Evolutionary conservation across 2,113 vertebrate genomes (phyloP).

Genomic region (Saiga tatarica): DNA sequence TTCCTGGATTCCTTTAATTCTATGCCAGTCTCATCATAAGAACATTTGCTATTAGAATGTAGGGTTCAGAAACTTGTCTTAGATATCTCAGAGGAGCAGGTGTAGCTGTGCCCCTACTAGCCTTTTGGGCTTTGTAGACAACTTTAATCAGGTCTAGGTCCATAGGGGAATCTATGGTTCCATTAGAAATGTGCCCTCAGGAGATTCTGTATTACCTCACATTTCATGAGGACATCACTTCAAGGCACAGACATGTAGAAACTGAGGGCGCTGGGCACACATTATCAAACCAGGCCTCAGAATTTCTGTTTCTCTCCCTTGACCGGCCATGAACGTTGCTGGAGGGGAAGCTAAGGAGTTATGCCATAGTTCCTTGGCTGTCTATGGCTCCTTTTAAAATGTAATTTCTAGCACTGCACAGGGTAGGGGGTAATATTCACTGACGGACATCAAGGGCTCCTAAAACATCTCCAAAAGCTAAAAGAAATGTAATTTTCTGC

Average conservation of each 20-base stretch:
- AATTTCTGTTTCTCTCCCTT: background rate
- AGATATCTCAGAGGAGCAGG: accelerated
- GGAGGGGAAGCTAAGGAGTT: background rate
- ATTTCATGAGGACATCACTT: background rate
- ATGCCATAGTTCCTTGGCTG: too few relatives aligned
- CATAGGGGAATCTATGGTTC: background rate
- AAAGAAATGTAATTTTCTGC: conserved; percentile 45
- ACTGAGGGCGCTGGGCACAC: background rate
- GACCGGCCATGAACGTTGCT: background rate
- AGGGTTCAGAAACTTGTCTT: background rate
- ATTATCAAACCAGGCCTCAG: background rate
- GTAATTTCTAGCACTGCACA: background rate
- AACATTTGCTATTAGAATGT: background rate
- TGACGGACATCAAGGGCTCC: background rate
- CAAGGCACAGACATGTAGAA: background rate
- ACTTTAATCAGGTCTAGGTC: background rate
- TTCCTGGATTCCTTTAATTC: background rate
- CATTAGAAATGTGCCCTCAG: background rate
- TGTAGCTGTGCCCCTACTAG: background rate
- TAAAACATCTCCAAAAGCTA: conserved; percentile 49
- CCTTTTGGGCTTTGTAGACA: background rate
- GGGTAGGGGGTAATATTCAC: background rate
- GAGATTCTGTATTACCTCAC: background rate
- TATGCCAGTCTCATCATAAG: background rate
- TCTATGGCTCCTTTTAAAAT: background rate